A percentile compares a stretch with the other conserved stretches of the same genome.
These are phyloP conservation scores for Candoia aspera DNA, from an alignment of 2,113 vertebrate genomes.

Conservation along the genomic window DNA sequence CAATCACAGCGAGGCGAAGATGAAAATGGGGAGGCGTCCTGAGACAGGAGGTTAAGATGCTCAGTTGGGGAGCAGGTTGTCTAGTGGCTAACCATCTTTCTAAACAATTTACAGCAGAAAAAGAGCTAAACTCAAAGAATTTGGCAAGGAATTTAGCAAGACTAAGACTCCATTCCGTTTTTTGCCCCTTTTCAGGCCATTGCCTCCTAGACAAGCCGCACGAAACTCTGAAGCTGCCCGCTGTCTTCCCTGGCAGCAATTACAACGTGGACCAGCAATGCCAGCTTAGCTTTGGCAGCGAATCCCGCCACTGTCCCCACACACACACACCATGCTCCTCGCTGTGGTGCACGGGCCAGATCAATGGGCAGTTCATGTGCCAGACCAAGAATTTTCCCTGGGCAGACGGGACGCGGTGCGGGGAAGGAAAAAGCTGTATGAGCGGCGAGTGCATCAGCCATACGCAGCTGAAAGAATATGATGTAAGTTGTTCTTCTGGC, in stretches of 20 bases:
- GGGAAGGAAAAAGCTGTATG: conserved; percentile 64
- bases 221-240: conserved; percentile 68
- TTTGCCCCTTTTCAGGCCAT: conserved; percentile 55
- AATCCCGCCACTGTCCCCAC: conserved; percentile 72
- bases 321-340: conserved; percentile 65
- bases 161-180: fast-evolving
- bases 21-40: background rate
- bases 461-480: conserved; percentile 63
- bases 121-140: background rate
- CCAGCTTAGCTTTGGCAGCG: conserved; percentile 73
- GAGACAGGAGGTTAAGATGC: background rate
- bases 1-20: background rate
- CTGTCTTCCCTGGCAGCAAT: conserved; percentile 69
- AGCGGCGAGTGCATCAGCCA: conserved; percentile 66
- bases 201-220: conserved; percentile 75
- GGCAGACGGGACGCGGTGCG: conserved; percentile 74
- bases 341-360: conserved; percentile 74
- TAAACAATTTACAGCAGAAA: too few relatives aligned
- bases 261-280: conserved; percentile 72
- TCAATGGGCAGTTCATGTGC: conserved; percentile 71
- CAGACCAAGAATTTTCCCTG: conserved; percentile 78
- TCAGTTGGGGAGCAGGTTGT: background rate
- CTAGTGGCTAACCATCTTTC: background rate
- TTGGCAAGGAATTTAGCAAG: too few relatives aligned
- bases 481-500: conserved; percentile 52